phyloP scores from a whole-genome alignment of 64 coral and sea anemone genomes.

The Porites lutea region DNA sequence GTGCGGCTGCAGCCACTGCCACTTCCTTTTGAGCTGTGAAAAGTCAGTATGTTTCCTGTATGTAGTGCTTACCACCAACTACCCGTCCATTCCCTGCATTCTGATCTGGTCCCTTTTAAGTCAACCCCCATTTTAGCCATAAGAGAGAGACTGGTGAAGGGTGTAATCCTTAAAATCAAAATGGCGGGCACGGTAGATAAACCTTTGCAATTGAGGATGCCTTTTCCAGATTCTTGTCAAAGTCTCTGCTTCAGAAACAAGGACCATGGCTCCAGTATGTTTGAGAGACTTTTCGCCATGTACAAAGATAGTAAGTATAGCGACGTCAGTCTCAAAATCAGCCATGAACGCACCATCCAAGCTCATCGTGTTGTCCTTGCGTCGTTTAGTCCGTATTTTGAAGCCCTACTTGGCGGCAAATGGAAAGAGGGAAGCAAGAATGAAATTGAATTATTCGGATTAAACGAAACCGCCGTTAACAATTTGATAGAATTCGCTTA shows the following conservation, averaged over 20 bases:
- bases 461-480: slow-evolving; percentile 38
- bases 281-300: slow-evolving; percentile 57
- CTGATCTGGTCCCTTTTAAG: too few relatives aligned
- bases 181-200: too few relatives aligned
- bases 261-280: slow-evolving; percentile 49
- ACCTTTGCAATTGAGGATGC: not conserved
- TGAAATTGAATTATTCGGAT: slow-evolving; percentile 54
- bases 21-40: too few relatives aligned
- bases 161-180: too few relatives aligned
- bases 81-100: too few relatives aligned
- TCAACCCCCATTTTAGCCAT: too few relatives aligned
- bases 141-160: too few relatives aligned
- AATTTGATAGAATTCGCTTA: slow-evolving; percentile 91
- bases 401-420: slow-evolving; percentile 66
- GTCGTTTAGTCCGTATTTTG: slow-evolving; percentile 82
- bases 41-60: too few relatives aligned
- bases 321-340: slow-evolving; percentile 77
- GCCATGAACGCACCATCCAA: slow-evolving; percentile 49
- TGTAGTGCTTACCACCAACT: too few relatives aligned
- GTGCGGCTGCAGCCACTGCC: too few relatives aligned
- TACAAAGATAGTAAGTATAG: slow-evolving; percentile 76
- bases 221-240: slow-evolving; percentile 20
- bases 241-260: not conserved
- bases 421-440: slow-evolving; percentile 59
- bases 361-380: slow-evolving; percentile 83